phyloP scores from a whole-genome alignment of 2,797 vertebrate genomes.

The Sebastolobus altivelis region DNA sequence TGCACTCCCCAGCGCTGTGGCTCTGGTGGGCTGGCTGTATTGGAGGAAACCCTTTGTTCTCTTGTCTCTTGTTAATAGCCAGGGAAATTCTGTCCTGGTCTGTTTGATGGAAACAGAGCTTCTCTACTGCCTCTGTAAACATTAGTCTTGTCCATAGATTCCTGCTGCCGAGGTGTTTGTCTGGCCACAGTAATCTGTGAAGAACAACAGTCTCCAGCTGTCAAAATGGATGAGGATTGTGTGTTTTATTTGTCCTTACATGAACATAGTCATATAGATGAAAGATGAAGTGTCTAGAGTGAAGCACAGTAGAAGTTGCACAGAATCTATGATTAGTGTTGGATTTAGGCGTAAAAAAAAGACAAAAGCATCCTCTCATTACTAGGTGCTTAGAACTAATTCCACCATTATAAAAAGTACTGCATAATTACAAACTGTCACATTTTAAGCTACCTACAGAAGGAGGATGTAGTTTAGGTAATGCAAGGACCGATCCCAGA shows the following conservation, averaged over 20 bases:
- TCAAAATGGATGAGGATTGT: conserved; percentile 48
- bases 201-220: conserved; percentile 74
- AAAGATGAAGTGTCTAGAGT: conserved; percentile 23
- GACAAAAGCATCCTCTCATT: background rate
- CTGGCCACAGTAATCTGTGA: conserved; percentile 50
- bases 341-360: background rate
- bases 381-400: background rate
- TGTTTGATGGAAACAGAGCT: conserved; percentile 68
- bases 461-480: conserved; percentile 1
- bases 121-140: conserved; percentile 77
- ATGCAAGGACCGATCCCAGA: conserved; percentile 14
- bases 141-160: conserved; percentile 67
- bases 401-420: background rate
- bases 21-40: conserved; percentile 57
- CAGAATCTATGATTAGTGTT: background rate
- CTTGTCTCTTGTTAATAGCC: conserved; percentile 72
- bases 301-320: background rate
- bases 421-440: background rate
- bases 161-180: conserved; percentile 59
- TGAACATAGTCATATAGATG: conserved; percentile 33
- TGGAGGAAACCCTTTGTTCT: conserved; percentile 82
- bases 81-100: conserved; percentile 69
- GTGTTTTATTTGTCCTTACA: conserved; percentile 33
- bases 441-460: background rate
- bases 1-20: conserved; percentile 31